phyloP scores from a whole-genome alignment of 2,113 vertebrate genomes.

The Chaenocephalus aceratus region DNA sequence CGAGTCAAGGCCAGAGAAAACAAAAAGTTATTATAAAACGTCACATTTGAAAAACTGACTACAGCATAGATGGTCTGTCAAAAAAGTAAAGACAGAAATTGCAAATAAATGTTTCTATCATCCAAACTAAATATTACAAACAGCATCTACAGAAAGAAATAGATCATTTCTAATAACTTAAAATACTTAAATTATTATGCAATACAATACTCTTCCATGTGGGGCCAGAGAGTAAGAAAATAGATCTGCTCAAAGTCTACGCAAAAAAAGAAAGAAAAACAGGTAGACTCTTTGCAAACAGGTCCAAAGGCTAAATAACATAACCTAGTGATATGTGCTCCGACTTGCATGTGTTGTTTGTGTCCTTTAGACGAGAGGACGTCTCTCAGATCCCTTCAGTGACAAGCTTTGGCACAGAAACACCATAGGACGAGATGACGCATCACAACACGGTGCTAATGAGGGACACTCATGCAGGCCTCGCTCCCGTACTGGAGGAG shows the following conservation, averaged over 20 bases:
- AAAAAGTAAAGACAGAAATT: constrained; percentile 51
- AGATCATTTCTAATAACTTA: constrained; percentile 85
- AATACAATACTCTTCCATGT: constrained; percentile 68
- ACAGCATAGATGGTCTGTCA: constrained; percentile 74
- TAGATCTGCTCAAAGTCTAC: constrained; percentile 58
- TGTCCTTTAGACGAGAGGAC: constrained; percentile 27
- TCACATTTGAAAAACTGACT: constrained; percentile 67
- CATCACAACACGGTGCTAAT: constrained; percentile 65
- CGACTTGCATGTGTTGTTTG: constrained; percentile 56
- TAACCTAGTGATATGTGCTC: constrained; percentile 56
- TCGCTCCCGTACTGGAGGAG: constrained; percentile 58
- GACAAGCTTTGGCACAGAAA: constrained; percentile 81
- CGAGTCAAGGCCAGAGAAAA: constrained; percentile 64
- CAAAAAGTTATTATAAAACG: constrained; percentile 62
- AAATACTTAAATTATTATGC: constrained; percentile 84
- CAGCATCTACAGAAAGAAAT: constrained; percentile 73
- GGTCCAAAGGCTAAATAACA: constrained; percentile 56
- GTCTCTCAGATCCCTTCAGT: constrained; percentile 43
- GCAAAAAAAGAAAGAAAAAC: constrained; percentile 8
- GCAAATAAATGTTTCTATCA: constrained; percentile 37
- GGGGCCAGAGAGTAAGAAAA: constrained; percentile 64
- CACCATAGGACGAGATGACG: constrained; percentile 56
- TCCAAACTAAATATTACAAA: constrained; percentile 75
- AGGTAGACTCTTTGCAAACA: constrained; percentile 40
- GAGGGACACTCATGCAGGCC: constrained; percentile 74